These are phyloP conservation scores for Lutjanus campechanus DNA, from an alignment of 2,797 vertebrate species.

Conservation along the genomic window DNA sequence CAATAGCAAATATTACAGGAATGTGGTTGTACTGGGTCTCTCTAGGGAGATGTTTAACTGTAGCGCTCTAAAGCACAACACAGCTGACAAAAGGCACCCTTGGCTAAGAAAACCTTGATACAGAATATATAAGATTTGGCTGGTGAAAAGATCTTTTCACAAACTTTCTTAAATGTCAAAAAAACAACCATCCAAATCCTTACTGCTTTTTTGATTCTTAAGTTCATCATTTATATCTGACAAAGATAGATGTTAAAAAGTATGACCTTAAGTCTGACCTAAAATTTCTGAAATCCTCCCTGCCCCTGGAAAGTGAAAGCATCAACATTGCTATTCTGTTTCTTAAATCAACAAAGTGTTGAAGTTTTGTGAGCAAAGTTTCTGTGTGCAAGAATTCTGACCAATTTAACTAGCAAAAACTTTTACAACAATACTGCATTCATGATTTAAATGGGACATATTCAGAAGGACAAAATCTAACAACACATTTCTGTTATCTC, in stretches of 20 bases:
- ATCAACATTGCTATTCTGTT: neutral
- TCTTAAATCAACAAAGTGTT: neutral
- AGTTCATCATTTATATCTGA: neutral
- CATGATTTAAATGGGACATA: neutral
- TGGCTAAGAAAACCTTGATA: neutral
- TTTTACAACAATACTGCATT: neutral
- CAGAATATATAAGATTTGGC: neutral
- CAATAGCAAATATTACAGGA: conserved; percentile 34
- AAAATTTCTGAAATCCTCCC: no score
- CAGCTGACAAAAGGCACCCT: neutral
- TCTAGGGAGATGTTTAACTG: conserved; percentile 20
- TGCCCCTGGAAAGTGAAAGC: neutral
- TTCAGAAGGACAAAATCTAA: neutral
- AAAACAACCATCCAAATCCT: no score
- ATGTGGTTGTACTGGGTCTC: conserved; percentile 44
- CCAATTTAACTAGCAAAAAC: neutral
- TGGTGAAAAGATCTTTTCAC: neutral
- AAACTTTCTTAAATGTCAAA: neutral
- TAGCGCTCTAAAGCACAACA: neutral
- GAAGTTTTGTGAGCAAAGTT: neutral
- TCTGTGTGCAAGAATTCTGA: neutral
- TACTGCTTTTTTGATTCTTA: no score
- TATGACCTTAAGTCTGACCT: neutral
- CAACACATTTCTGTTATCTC: neutral
- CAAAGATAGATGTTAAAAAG: neutral